These are phyloP conservation scores for Leptarthrus brevirostris DNA, from an alignment of 2,888 invertebrate genomes.

Conservation along the genomic window DNA sequence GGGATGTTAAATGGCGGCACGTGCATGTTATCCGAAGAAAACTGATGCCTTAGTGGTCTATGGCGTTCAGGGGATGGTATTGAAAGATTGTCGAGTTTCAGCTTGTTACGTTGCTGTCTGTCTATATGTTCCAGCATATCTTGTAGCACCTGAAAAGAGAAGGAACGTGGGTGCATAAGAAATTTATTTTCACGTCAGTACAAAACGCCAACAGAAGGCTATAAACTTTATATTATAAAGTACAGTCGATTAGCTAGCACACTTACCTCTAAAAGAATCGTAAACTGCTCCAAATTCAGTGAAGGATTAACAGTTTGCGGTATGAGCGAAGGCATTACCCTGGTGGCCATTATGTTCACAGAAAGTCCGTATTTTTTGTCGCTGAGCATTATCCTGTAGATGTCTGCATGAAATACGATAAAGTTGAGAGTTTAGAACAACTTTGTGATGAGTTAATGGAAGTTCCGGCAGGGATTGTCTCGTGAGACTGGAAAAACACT, in stretches of 20 bases:
- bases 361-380: conserved; percentile 92
- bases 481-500: conserved; percentile 26
- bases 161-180: background rate
- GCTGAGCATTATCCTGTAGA: conserved; percentile 89
- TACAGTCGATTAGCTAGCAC: background rate
- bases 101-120: conserved; percentile 87
- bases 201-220: background rate
- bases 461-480: conserved; percentile 29
- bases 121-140: conserved; percentile 94
- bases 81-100: conserved; percentile 84
- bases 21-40: conserved; percentile 87
- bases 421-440: conserved; percentile 25
- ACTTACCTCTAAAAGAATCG: conserved; percentile 75
- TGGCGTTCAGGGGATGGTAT: conserved; percentile 81
- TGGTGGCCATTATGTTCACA: conserved; percentile 90
- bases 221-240: too few species aligned
- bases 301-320: conserved; percentile 93
- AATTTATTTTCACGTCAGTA: background rate
- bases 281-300: conserved; percentile 85
- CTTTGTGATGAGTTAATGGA: conserved; percentile 21
- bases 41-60: conserved; percentile 81
- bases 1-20: conserved; percentile 88
- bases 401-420: conserved; percentile 72
- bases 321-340: conserved; percentile 91
- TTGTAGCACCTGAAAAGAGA: conserved; percentile 75